These are phyloP conservation scores for Haemorhous mexicanus DNA, from an alignment of 2,113 vertebrate species.

Conservation along the genomic window DNA sequence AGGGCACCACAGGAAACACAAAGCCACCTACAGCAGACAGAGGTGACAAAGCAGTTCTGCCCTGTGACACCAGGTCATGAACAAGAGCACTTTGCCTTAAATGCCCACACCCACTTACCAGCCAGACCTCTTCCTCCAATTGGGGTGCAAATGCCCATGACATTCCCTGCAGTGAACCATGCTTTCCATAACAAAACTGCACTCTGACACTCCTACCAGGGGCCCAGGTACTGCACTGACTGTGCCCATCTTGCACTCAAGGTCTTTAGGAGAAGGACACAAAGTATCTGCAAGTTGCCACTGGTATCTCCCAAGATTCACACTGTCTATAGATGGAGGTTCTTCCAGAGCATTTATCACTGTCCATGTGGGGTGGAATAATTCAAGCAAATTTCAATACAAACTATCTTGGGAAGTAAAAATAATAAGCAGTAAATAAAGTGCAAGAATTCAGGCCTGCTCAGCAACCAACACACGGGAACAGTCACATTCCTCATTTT, in stretches of 20 bases:
- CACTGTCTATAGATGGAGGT: not conserved
- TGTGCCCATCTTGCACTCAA: accelerated
- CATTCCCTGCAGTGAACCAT: not conserved
- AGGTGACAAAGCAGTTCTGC: not conserved
- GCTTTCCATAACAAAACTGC: not conserved
- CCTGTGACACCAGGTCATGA: not conserved
- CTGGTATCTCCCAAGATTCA: not conserved
- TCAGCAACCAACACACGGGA: not conserved
- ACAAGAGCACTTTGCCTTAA: not conserved
- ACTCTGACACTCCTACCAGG: not conserved
- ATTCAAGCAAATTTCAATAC: not conserved
- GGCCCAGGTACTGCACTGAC: not conserved
- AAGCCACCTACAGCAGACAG: not conserved
- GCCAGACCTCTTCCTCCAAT: not conserved
- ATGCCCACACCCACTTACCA: not conserved
- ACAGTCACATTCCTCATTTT: not conserved
- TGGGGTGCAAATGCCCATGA: not conserved
- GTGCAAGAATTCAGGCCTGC: not conserved
- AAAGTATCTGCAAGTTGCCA: not conserved
- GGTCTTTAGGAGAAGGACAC: not conserved
- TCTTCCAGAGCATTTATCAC: not conserved
- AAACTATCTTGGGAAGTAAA: not conserved
- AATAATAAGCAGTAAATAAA: not conserved
- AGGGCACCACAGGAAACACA: not conserved
- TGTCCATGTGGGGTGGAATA: not conserved